Base-by-base conservation (phyloP, 2,113 vertebrate genomes). In the Mormyrus iriodes region DNA sequence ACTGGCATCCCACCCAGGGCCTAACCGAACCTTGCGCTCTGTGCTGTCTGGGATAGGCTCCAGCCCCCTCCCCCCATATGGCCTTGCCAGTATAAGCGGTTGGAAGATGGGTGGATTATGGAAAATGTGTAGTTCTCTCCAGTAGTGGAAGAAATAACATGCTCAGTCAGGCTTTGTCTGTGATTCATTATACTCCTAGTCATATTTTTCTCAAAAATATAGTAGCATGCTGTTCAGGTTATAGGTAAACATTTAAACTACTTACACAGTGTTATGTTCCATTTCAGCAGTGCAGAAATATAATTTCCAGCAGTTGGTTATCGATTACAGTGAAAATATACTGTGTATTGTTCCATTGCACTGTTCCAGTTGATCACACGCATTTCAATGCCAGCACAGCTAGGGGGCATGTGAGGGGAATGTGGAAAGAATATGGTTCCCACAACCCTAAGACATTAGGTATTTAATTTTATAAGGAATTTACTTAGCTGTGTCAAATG, bases 151-250 rank as follows among this genome's bases (percentile, higher is more conserved):
- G 35, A 79, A 79, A 79, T 39, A 79, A 79, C 5, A 79, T 42
- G 73, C 73, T 42, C 73, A 79, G 8, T 79, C 35, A 42, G 31
- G 73, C 35, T 39, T 4, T 35, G 73, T 27, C 73, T 79, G 73
- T 79, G 31, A 79, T 79, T 79, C 73, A 42, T 39, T 79, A 79
- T 79, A 79, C 73, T 42, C 35, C 73, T 79, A 79, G 73, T 79
- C 73, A 79, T 39, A 79, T 79, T 35, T 42, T 79, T 19, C 13
- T 79, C 35, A 42, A 79, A 35, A 79, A 79, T 42, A 42, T 79
- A 17, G 73, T 42, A 31, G 31, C 73, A 79, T 79, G 73, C 35
- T 79, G 73, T 42, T 79, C 73, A 79, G 73, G 73, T 79, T 79
- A 79, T 79, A 69, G 73, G 35, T 42, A 79, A 79, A 79, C 15